Evolutionary conservation across 2,797 vertebrate genomes (phyloP), one percentile per base, ranked within the genome.

Genomic region (Acipenser oxyrinchus): DNA sequence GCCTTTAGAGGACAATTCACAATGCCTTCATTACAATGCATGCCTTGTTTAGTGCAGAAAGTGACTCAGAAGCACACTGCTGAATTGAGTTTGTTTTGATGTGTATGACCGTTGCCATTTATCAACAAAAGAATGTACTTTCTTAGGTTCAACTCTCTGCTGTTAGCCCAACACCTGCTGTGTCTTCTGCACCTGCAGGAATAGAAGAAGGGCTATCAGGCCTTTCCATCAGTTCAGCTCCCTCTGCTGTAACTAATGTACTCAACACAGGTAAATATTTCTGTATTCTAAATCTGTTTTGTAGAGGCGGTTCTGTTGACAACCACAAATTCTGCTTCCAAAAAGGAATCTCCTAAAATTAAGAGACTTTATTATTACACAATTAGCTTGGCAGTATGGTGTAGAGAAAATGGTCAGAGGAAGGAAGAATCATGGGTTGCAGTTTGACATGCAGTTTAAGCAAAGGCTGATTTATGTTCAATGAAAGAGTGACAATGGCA

Each of bases 141-240:
- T 62, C 60, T 72, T 81, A 99, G 96, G 96, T 99, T 74, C 96
- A 98, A 81, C 86, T 99, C 0, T 98, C 96, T 59, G 94, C 96
- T 9, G 95, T 97, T 74, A 93, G 88, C 68, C 89, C 95, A 13
- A 79, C 93, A 6, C 71, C 90, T 15, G 13, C 84, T 4, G 77
- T 89, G 52, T 76, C 89, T 5, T 75, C 84, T 23, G 83, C 84
- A 70, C 80, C 90, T 68, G 73, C 87, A 66, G 88, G 92, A 71
- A 86, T 96, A 1, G 93, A 96, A 69, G 91, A 93, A 65, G 78
- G 87, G 62, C 82, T 97, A 63, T 88, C 95, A 13, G 85, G 89
- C 70, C 88, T 98, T 85, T 92, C 95, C 66, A 86, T 99, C 82
- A 91, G 81, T 82, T 85, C 92, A 18, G 82, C 92, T 66, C 79